Evolutionary conservation across 2,888 invertebrate species (phyloP).

Genomic region (Scrobipalpa costella): DNA sequence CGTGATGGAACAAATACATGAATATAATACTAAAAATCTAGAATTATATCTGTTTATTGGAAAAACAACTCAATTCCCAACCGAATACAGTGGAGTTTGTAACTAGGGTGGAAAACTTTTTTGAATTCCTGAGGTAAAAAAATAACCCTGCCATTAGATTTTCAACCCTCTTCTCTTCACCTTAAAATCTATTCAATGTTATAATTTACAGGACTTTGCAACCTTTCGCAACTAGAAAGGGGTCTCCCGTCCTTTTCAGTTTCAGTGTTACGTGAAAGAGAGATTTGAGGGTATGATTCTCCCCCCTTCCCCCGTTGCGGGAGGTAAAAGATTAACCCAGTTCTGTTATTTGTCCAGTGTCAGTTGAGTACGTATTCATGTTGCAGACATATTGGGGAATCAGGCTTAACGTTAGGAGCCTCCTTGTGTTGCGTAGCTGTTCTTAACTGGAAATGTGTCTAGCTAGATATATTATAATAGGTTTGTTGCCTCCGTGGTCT

Average conservation of each 20-base stretch:
- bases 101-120: constrained; percentile 64
- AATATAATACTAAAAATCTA: constrained; percentile 77
- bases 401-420: neutral
- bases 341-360: constrained; percentile 82
- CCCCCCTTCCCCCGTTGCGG: constrained; percentile 66
- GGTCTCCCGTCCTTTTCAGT: constrained; percentile 62
- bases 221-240: constrained; percentile 51
- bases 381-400: neutral
- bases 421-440: neutral
- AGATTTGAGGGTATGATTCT: constrained; percentile 63
- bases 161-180: constrained; percentile 44
- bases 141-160: constrained; percentile 48
- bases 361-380: constrained; percentile 78
- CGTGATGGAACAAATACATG: constrained; percentile 78
- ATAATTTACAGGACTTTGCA: constrained; percentile 41
- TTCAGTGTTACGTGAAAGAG: constrained; percentile 59
- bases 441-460: too few species aligned
- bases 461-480: too few species aligned
- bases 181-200: constrained; percentile 43
- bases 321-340: constrained; percentile 81
- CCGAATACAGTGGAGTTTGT: constrained; percentile 62
- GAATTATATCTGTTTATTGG: constrained; percentile 46
- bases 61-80: constrained; percentile 60
- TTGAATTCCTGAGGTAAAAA: constrained; percentile 74
- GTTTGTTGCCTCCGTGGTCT: too few species aligned